Percentiles rank a stretch among this genome's conserved stretches.
These are phyloP conservation scores for Calyptommatus sinebrachiatus DNA, from an alignment of 2,113 vertebrate species.

Conservation along the genomic window DNA sequence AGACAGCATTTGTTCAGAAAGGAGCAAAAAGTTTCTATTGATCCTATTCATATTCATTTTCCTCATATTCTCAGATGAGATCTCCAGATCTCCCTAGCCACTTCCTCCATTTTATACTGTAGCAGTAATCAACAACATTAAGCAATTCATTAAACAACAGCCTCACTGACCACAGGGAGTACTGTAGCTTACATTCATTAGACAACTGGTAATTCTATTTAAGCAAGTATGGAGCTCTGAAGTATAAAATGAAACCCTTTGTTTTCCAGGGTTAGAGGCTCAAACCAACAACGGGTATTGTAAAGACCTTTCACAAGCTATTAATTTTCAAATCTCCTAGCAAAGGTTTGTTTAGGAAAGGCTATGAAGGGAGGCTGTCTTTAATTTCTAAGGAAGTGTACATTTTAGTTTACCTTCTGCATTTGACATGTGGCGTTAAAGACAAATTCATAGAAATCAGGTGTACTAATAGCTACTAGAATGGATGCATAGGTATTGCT, in stretches of 20 bases:
- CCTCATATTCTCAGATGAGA: constrained; percentile 83
- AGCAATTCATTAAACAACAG: constrained; percentile 88
- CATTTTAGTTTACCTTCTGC: neutral
- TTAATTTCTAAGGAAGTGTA: neutral
- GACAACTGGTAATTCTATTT: constrained; percentile 78
- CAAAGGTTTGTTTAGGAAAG: neutral
- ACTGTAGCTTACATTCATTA: constrained; percentile 80
- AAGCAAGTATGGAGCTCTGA: constrained; percentile 67
- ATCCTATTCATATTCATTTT: constrained; percentile 85
- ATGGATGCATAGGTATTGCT: too few species aligned
- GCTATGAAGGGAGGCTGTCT: neutral
- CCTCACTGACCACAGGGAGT: constrained; percentile 80
- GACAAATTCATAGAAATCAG: neutral
- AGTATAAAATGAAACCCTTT: constrained; percentile 64
- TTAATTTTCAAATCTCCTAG: constrained; percentile 48
- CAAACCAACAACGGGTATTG: constrained; percentile 44
- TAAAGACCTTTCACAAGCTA: constrained; percentile 51
- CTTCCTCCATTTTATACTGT: constrained; percentile 79
- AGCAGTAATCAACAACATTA: constrained; percentile 87
- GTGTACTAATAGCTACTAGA: too few species aligned
- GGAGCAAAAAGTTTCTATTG: constrained; percentile 81
- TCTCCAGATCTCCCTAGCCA: constrained; percentile 81
- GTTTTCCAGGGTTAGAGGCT: constrained; percentile 48
- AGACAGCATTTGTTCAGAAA: constrained; percentile 67
- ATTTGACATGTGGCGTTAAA: neutral